phyloP scores from a whole-genome alignment of 2,888 invertebrate genomes.

The Nowickia ferox region DNA sequence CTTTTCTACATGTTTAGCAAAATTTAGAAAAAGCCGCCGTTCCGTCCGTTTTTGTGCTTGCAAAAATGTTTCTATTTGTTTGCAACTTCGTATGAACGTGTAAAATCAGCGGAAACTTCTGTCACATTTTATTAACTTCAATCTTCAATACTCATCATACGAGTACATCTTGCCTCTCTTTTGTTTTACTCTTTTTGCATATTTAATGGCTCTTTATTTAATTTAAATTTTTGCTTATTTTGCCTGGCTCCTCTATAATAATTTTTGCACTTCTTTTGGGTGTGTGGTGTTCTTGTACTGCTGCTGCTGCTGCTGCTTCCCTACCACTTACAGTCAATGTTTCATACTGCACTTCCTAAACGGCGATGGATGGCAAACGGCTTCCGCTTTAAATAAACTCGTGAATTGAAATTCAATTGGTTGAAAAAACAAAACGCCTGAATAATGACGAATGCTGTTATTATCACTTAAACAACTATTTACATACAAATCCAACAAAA shows the following conservation, averaged over 20 bases:
- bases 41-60: background rate
- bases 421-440: slow-evolving; percentile 51
- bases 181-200: slow-evolving; percentile 47
- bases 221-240: slow-evolving; percentile 11
- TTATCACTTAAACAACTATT: slow-evolving; percentile 56
- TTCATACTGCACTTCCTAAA: slow-evolving; percentile 57
- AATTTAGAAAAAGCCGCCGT: background rate
- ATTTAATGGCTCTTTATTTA: slow-evolving; percentile 29
- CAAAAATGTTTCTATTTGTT: background rate
- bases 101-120: slow-evolving; percentile 67
- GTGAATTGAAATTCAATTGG: slow-evolving; percentile 71
- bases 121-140: slow-evolving; percentile 62
- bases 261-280: slow-evolving; percentile 4
- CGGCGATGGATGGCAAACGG: slow-evolving; percentile 60
- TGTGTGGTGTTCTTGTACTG: slow-evolving; percentile 7
- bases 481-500: slow-evolving; percentile 34
- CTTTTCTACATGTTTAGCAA: background rate
- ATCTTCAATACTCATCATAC: slow-evolving; percentile 57
- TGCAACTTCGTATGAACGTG: background rate
- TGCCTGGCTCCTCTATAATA: slow-evolving; percentile 24
- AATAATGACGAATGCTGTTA: slow-evolving; percentile 67
- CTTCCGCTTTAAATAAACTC: slow-evolving; percentile 70
- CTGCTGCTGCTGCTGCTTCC: slow-evolving; percentile 2
- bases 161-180: slow-evolving; percentile 41
- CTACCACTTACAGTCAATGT: slow-evolving; percentile 39